Base-by-base conservation (phyloP, 2,113 vertebrate genomes). In the Campylomormyrus numenius region DNA sequence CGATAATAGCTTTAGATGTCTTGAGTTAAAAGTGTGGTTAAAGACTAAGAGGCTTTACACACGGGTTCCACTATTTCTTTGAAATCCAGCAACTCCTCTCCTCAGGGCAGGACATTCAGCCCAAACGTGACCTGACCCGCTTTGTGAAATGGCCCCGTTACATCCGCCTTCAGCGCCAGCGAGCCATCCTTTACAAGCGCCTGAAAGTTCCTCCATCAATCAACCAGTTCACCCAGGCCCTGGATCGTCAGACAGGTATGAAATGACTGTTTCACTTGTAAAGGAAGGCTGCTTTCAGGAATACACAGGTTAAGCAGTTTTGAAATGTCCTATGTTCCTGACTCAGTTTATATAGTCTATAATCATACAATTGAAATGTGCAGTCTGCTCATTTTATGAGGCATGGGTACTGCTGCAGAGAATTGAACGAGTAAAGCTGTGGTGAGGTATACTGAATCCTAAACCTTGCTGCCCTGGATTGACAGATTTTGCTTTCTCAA, bases 81-180 rank as follows among this genome's bases (percentile, higher is more conserved):
- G 45, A 49, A 50, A 86, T n/a, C 45, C 21, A 86, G 84, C 84
- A 27, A n/a, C 24, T 86, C 84, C 45, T 86, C 24, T 85, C 24
- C 74, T 52, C 93, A 99, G 98, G 98, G 93, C 98, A 99, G 97
- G 98, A 99, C 93, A 98, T 99, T 94, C 98, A 99, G 95, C 98
- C 98, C 0, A 99, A 99, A 92, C 95, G 98, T 91, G 98, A 99
- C 88, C 95, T 99, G 89, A 99, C 98, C 0, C 97, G 98, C 7
- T 99, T 99, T 89, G 98, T 99, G 91, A 99, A 99, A 94, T 99
- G 98, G 98, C 98, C 98, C 0, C 97, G 98, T 11, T 99, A 99
- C 85, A 96, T 99, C 85, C 94, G 98, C 1, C 97, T 99, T 92
- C 98, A 99, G 95, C 97, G 98, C 74, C 98, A 99, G 91, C 95